phyloP scores from a whole-genome alignment of 2,113 vertebrate species.

The Brachypodius melanocephalos region DNA sequence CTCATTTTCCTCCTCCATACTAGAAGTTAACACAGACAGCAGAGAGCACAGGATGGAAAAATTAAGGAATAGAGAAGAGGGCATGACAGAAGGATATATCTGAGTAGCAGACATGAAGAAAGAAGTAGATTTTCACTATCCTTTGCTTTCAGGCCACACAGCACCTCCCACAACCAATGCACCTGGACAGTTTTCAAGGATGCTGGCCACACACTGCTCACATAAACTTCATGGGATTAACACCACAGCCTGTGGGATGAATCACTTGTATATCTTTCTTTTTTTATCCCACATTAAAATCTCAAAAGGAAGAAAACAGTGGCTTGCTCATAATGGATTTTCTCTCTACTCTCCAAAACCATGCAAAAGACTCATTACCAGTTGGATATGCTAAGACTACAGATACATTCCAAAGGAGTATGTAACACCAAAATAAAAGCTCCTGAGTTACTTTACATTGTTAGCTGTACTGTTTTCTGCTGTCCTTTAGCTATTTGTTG shows the following conservation, averaged over 20 bases:
- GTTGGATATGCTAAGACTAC: not conserved
- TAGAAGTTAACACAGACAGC: not conserved
- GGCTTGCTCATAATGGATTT: not conserved
- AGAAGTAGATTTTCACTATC: not conserved
- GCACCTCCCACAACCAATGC: not conserved
- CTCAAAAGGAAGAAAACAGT: not conserved
- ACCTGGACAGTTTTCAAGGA: not conserved
- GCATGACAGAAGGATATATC: not conserved
- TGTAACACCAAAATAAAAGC: not conserved
- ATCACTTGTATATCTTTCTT: not conserved
- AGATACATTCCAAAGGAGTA: not conserved
- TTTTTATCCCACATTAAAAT: not conserved
- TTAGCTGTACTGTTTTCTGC: not conserved
- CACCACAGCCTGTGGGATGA: not conserved
- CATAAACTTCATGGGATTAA: not conserved
- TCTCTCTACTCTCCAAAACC: not conserved
- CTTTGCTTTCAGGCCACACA: not conserved
- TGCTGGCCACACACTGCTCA: not conserved
- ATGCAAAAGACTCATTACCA: not conserved
- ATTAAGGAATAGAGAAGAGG: not conserved
- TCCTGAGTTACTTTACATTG: not conserved
- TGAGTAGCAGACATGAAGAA: not conserved
- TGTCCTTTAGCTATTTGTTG: not conserved
- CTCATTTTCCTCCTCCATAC: not conserved
- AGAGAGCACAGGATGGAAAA: not conserved